Conservation (phyloP, 2,888 invertebrate genomes). For the Girardia tigrina region DNA sequence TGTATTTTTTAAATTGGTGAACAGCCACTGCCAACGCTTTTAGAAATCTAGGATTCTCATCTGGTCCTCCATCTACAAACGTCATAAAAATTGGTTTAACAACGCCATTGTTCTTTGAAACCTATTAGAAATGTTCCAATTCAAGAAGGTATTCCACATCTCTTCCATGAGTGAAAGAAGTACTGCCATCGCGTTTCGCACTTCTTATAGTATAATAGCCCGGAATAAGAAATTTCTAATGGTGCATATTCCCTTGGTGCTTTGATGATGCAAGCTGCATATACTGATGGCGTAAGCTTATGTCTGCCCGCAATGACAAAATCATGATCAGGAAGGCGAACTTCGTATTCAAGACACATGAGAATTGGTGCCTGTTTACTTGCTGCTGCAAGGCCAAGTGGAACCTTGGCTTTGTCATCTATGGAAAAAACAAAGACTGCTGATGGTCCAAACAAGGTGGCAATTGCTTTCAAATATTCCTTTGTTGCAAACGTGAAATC, state of each 20-base stretch:
- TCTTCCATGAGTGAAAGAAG: background rate
- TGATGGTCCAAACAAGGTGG: conserved; percentile 38
- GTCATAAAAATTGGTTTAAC: too few species aligned
- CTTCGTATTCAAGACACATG: conserved; percentile 37
- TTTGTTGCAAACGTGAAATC: background rate
- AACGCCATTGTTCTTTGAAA: too few species aligned
- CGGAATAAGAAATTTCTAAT: background rate
- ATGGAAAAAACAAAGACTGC: conserved; percentile 40
- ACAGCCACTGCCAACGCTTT: too few species aligned
- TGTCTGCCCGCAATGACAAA: conserved; percentile 41
- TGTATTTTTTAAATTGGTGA: conserved; percentile 38
- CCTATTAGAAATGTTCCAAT: too few species aligned
- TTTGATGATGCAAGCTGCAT: background rate
- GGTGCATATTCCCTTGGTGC: background rate
- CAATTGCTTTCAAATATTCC: conserved; percentile 8
- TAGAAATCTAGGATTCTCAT: conserved; percentile 41
- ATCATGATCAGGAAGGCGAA: conserved; percentile 27
- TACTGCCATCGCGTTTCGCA: background rate
- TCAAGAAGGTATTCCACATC: too few species aligned
- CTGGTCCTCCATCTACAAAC: conserved; percentile 40
- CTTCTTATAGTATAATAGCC: background rate
- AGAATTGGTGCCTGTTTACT: conserved; percentile 45
- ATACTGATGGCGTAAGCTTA: conserved; percentile 41
- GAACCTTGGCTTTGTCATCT: conserved; percentile 45
- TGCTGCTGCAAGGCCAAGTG: conserved; percentile 47